Base-by-base conservation (phyloP, 2,888 invertebrate genomes). In the Pelosia muscerda region DNA sequence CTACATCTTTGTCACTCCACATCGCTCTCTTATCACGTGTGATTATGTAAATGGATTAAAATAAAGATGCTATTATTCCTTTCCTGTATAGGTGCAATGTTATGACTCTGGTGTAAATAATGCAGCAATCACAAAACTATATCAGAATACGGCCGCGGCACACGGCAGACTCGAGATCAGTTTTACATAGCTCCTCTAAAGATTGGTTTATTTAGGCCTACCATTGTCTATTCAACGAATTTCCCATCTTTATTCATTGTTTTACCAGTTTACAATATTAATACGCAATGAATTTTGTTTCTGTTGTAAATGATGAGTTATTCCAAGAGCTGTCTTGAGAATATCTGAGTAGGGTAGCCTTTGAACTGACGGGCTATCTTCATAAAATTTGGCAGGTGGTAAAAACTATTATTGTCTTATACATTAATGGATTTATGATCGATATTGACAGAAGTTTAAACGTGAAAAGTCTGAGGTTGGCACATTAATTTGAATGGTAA, bases 161-260 rank as follows among this genome's bases (percentile, higher is more conserved):
- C 65, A 73, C 71, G 67, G 62, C 62, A 74, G 75, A 74, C 74
- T 77, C 75, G 71, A 78, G 81, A 78, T 74, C 75, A 78, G 81
- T 80, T 84, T 81, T 74, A 78, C 81, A 78, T 77, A 76, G 77
- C 73, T 76, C 59, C 71, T 73, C 65, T 54, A 81, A 79, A 79
- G 81, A 81, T 79, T 81, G 76, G 81, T 82, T 83, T 81, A 77
- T 79, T 78, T 78, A 79, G 73, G 79, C 70, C 75, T 71, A 75
- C 71, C 73, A 74, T 78, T 73, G 79, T 73, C 75, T 77, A 81
- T 81, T 82, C 82, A 76, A 66, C 70, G 78, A 79, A 77, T 75
- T 78, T 72, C 74, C 76, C 76, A 84, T 85, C 85, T 84, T 84
- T 84, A 84, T 84, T 84, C 85, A 84, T 84, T 71, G 71, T 77